Evolutionary conservation across 1,140 invertebrate species (phyloP), one percentile per base, ranked within the genome.

Genomic region (Meloidogyne exigua): DNA sequence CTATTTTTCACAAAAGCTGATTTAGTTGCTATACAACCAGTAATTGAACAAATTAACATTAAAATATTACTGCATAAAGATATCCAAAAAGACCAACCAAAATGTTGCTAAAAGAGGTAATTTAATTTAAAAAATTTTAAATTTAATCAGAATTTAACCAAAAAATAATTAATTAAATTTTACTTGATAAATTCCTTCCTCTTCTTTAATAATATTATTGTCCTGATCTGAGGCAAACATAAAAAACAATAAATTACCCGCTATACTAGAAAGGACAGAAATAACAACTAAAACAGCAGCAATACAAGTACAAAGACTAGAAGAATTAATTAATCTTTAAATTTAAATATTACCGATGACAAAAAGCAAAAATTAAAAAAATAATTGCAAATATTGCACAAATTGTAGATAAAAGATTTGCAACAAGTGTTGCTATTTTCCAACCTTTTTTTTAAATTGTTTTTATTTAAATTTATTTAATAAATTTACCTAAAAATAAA

Each of bases 61-160:
- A 88, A 73, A 9, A 79, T 57, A 32, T 82, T 80, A 25, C 78
- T 82, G 12, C 86, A 65, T 15, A 87, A 23, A 32, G 85, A 78
- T 32, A 77, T 71, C 68, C 87, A 88, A 66, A 88, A 86, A 23
- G 85, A 88, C 87, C 87, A 86, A 28, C 85, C 85, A 23, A 86
- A 83, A 21, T 76, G 79, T 85, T 86, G 85, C 85, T 84, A 49
- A 75, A 84, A 57, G 21, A n/a, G 39, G 32, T 39, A 21, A 25
- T 68, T 68, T 68, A 36, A 10, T 15, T 26, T 13, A 26, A 26
- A 13, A 1, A 5, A 0, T n/a, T 18, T 67, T 21, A 2, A 15
- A 67, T 68, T 68, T 10, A 18, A 7, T n/a, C n/a, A n/a, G n/a
- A n/a, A n/a, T n/a, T n/a, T n/a, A n/a, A n/a, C n/a, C n/a, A n/a